Base-by-base conservation (phyloP, 2,113 vertebrate species). In the Struthidea cinerea region DNA sequence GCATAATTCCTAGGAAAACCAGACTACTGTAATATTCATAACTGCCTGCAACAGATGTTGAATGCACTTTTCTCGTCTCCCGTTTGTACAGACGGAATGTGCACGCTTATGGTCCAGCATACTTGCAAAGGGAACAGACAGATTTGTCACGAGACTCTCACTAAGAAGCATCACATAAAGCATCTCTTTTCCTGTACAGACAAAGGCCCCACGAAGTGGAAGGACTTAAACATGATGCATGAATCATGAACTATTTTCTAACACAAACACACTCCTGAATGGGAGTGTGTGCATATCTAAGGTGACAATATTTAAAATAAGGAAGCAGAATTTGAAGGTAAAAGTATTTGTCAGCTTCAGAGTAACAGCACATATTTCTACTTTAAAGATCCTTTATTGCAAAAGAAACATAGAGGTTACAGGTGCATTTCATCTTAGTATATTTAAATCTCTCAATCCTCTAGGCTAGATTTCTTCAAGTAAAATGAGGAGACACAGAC, bases 1-100 rank as follows among this genome's bases (percentile, higher is more conserved):
- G 84, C 87, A 83, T 73, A 69, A 96, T 90, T 91, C 84, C 81
- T 85, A 55, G 63, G 44, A 93, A 88, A 90, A 76, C 28, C 46
- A 73, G 42, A 61, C 55, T 80, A 37, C 52, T 87, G 30, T n/a
- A 85, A 71, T 94, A 91, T 90, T 84, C 61, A 79, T 84, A 68
- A 71, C 50, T 74, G 77, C 53, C 63, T 80, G 50, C 23, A 94
- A 56, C 91, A 95, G 87, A 90, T 94, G 93, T 76, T 84, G 74
- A 59, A 35, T 55, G 42, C 37, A 65, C n/a, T 94, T 90, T 89
- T 89, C 49, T 94, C 74, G 46, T 57, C 61, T 78, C 27, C 39
- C 5, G 2, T 67, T 55, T 0, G 0, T 47, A 61, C 55, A 57
- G 57, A 79, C 18, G 50, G 39, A 82, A 37, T 27, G 33, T 77